These are phyloP conservation scores for Podarcis raffonei DNA, from an alignment of 2,113 vertebrate genomes.

Conservation along the genomic window DNA sequence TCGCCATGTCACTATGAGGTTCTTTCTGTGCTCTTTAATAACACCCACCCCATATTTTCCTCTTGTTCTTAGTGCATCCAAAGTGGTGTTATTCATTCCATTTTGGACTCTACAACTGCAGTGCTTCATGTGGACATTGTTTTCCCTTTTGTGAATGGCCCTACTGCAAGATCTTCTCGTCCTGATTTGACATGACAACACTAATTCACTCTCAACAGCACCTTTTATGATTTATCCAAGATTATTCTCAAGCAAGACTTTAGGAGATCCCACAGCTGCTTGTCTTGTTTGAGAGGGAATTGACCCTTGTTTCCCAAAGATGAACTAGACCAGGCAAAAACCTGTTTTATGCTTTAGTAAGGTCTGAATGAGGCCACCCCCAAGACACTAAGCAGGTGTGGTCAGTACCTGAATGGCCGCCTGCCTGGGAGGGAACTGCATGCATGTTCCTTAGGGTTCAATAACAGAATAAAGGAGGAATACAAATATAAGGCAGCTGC, in stretches of 20 bases:
- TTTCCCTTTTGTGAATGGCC: neutral
- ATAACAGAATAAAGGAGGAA: too few species aligned
- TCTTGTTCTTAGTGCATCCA: neutral
- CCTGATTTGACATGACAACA: neutral
- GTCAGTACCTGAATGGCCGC: too few species aligned
- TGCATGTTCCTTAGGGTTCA: too few species aligned
- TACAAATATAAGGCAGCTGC: too few species aligned
- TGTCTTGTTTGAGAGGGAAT: neutral
- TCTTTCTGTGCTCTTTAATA: slow-evolving; percentile 12
- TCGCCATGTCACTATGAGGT: slow-evolving; percentile 11
- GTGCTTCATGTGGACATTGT: neutral
- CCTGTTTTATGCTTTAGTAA: slow-evolving; percentile 21
- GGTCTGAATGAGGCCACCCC: too few species aligned
- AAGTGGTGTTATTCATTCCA: neutral
- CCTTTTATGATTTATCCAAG: slow-evolving; percentile 21
- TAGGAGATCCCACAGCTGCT: neutral
- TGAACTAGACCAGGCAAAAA: slow-evolving; percentile 17
- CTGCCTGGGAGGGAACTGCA: too few species aligned
- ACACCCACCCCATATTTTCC: slow-evolving; percentile 3
- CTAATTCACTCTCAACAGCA: neutral
- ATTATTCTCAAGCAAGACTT: neutral
- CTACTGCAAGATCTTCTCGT: neutral
- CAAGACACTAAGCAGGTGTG: too few species aligned
- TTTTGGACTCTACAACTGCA: neutral
- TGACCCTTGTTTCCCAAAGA: neutral